Base-by-base conservation (phyloP, 2,797 vertebrate species). In the Ambastaia sidthimunki region DNA sequence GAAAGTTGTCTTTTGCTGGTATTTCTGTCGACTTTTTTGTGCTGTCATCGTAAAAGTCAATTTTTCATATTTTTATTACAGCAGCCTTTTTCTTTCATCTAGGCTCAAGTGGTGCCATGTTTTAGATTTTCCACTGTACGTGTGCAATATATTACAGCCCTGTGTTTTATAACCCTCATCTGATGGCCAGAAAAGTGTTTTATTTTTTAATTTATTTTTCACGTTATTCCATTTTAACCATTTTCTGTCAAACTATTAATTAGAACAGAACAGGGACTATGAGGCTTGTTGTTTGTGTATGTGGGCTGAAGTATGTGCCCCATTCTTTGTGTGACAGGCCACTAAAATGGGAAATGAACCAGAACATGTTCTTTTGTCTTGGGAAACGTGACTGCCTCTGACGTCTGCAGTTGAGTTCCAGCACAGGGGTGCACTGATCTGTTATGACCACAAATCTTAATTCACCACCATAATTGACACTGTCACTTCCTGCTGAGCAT, bases 391-490 rank as follows among this genome's bases (percentile, higher is more conserved):
- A 34, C 9, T 5, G 4, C 12, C 13, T 60, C 7, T 21, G 18
- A 60, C 7, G 1, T 11, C 69, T 54, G 12, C 21, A 19, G 54
- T 7, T 13, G 28, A 54, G 5, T 34, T 76, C 34, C 52, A 72
- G 34, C 44, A 65, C 25, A 69, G 37, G 7, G 11, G 48, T 34
- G 23, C n/a, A 16, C 7, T 28, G 31, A 23, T 31, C 72, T 34
- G 0, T 48, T 19, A 18, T 47, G 18, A 52, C 59, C 52, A 0
- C 7, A 34, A 74, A 44, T 89, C 84, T 77, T 18, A 15, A 62
- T 81, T 81, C 60, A 76, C n/a, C 23, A 74, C 74, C 74, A 23
- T 74, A 82, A 87, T 88, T 84, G 54, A 60, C 60, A 16, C 59
- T 63, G 86, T 83, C 87, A 81, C 82, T 47, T 80, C 84, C 77